These are phyloP conservation scores for Limnephilus lunatus DNA, from an alignment of 2,888 invertebrate genomes.

Conservation along the genomic window DNA sequence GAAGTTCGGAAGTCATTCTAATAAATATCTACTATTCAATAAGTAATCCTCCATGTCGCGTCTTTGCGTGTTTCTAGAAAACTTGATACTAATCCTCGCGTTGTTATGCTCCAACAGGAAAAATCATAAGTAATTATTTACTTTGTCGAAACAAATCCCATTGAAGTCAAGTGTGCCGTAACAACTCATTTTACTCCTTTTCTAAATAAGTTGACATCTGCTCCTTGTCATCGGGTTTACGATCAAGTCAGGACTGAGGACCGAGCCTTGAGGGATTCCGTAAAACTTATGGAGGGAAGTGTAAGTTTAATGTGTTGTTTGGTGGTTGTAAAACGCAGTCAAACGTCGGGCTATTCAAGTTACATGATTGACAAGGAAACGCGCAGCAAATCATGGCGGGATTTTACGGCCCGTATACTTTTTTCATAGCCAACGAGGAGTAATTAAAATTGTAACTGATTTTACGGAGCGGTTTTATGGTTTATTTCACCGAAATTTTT, in stretches of 20 bases:
- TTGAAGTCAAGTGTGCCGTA: neutral
- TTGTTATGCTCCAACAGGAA: neutral
- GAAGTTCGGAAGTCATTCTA: neutral
- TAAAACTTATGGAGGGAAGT: neutral
- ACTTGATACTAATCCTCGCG: too few relatives aligned
- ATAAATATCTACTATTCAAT: neutral
- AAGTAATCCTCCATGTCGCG: too few relatives aligned
- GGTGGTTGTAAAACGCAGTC: constrained; percentile 12
- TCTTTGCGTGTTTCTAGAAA: too few relatives aligned
- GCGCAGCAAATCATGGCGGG: constrained; percentile 17
- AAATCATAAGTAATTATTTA: neutral
- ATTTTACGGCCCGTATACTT: neutral
- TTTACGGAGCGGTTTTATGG: constrained; percentile 25
- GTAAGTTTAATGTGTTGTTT: neutral
- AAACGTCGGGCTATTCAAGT: constrained; percentile 15
- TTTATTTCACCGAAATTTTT: constrained; percentile 19
- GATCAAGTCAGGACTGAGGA: neutral
- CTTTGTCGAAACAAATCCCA: neutral
- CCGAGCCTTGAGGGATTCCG: constrained; percentile 3
- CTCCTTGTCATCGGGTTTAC: constrained; percentile 45
- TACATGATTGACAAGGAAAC: constrained; percentile 45
- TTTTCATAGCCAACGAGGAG: constrained; percentile 24
- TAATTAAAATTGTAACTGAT: constrained; percentile 17
- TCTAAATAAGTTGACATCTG: constrained; percentile 35
- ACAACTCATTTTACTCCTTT: constrained; percentile 23